Base-by-base conservation (phyloP, 2,888 invertebrate species). In the Drosophila nr. fundita region DNA sequence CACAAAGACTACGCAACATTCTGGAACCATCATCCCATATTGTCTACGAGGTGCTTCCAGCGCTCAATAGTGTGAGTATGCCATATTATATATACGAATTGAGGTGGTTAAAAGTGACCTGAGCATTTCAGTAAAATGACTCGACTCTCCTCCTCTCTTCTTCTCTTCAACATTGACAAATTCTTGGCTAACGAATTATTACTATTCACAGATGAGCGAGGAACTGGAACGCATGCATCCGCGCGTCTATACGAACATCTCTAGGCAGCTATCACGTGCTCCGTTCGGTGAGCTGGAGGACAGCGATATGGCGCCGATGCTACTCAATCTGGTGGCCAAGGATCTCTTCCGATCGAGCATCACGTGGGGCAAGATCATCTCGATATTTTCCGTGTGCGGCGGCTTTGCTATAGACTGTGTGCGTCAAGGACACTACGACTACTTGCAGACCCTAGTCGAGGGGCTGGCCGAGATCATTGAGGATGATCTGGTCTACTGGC, bases 341-440 rank as follows among this genome's bases (percentile, higher is more conserved):
- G 95, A 96, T 76, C 94, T 97, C 71, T 95, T 96, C 78, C 95
- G 95, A 79, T 86, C 90, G 49, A 96, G 95, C 87, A 95, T 96
- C 78, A 96, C 95, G 0, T 97, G 97, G 97, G 96, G 96, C 62
- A 97, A 97, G 94, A 94, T 95, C 68, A 96, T 96, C 63, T 96
- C 97, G 15, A 94, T 98, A 61, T 97, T 96, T 92, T 96, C 97
- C 24, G 95, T 98, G 4, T 96, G 97, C 58, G 97, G 97, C 6
- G 97, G 97, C 0, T 94, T 98, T 59, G 97, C 97, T 10, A 95
- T 96, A 29, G 98, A 98, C 90, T 96, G 97, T 93, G 94, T 97
- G 81, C 92, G 96, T 80, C 94, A 96, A 94, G 95, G 97, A 77
- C 94, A 95, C 93, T 96, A 96, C 0, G 97, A 97, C 40, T 96